These are phyloP conservation scores for Anguilla obscura DNA, from an alignment of 2,797 vertebrate genomes.

Conservation along the genomic window DNA sequence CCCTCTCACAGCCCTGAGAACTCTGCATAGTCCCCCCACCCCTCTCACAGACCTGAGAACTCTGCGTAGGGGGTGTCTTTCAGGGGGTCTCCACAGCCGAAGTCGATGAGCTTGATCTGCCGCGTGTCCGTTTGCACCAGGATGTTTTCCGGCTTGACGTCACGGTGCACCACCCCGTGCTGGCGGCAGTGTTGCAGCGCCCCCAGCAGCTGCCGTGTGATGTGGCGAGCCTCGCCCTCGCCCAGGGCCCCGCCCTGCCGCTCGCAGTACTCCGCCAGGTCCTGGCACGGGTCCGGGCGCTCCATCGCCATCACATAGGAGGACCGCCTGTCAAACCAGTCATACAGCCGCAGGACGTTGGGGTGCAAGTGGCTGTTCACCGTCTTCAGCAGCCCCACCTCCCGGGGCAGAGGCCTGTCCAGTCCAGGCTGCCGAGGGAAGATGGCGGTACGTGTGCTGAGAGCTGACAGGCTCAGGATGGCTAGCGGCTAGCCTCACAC, in stretches of 20 bases:
- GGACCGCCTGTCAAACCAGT: background rate
- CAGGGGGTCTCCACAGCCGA: background rate
- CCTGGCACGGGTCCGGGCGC: background rate
- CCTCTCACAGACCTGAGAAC: no score
- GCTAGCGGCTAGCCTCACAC: no score
- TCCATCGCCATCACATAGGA: background rate
- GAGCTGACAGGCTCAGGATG: no score
- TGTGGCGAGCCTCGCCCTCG: background rate
- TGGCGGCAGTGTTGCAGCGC: background rate
- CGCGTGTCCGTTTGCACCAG: background rate
- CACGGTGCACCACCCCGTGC: background rate
- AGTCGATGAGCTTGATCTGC: background rate
- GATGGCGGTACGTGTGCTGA: no score
- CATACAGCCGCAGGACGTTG: background rate
- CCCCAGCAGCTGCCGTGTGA: background rate
- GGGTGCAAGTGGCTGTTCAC: no score
- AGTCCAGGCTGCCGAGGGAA: no score
- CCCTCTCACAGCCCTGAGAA: no score
- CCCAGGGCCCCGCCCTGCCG: no score
- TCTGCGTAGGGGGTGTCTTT: background rate
- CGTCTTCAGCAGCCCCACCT: no score
- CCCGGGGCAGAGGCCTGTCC: no score
- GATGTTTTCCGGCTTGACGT: background rate
- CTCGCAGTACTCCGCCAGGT: background rate
- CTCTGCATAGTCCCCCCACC: no score